Evolutionary conservation across 2,113 vertebrate genomes (phyloP), one percentile per base, ranked within the genome.

Genomic region (Athene cunicularia): DNA sequence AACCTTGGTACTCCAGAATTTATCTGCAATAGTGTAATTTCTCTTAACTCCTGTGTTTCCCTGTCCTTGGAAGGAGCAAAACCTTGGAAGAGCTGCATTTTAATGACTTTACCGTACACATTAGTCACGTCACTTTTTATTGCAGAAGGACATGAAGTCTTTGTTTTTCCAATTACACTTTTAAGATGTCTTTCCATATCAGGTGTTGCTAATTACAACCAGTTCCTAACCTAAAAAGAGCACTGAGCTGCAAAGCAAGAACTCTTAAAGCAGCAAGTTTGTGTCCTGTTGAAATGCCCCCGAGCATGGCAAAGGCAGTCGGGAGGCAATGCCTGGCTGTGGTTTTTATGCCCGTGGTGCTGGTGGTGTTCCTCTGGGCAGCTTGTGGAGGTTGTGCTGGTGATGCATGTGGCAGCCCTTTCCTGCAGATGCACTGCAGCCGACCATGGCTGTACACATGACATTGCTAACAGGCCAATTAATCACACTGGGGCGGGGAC

Each of bases 11-110:
- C 67, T 89, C 49, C 56, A 67, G 19, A 84, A 7, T 41, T 23
- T 56, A 0, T 37, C 56, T 60, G 39, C n/a, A n/a, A 0, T 6
- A 28, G 20, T 43, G 28, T 41, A 2, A 10, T 41, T 81, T 84
- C 84, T 53, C 45, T 70, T 45, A 27, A 9, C 19, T 13, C 5
- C 30, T 45, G 39, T 80, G 22, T 55, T 85, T 43, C 12, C 52
- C 19, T 66, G 39, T 49, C 45, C 41, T 86, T 50, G 39, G 43
- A 68, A 60, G 35, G 53, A 56, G 4, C 21, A 60, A 56, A 43
- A 35, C 1, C 2, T 56, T 73, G 53, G 8, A 89, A 53, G 9
- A 32, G 9, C 15, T 3, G 0, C 0, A 0, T 76, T 88, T 82
- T 56, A 86, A 47, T 60, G 49, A 18, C 39, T 63, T 67, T 67